These are phyloP conservation scores for Fregetta grallaria DNA, from an alignment of 2,113 vertebrate species.

Conservation along the genomic window DNA sequence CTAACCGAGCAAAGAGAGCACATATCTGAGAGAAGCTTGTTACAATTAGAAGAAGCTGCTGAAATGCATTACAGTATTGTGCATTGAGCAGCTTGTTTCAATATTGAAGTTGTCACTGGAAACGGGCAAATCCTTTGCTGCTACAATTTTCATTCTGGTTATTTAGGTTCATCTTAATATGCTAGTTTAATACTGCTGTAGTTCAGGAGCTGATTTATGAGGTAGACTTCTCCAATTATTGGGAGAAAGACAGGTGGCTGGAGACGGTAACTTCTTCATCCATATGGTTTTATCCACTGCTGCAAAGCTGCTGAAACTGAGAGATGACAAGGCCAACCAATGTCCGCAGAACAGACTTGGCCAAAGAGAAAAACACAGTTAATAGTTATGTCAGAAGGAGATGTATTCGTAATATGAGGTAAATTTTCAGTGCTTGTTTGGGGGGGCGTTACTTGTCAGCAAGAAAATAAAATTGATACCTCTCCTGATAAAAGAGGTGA, in stretches of 20 bases:
- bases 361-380: not conserved
- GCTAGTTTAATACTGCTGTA: not conserved
- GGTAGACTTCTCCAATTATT: not conserved
- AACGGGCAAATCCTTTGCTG: not conserved
- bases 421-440: not conserved
- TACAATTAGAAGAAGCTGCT: not conserved
- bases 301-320: not conserved
- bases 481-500: not conserved
- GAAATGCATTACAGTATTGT: not conserved
- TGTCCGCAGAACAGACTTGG: not conserved
- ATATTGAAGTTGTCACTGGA: not conserved
- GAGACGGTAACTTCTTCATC: not conserved
- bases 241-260: not conserved
- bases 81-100: not conserved
- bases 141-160: not conserved
- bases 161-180: not conserved
- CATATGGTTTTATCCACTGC: not conserved
- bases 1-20: not conserved
- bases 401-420: not conserved
- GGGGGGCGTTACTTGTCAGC: not conserved
- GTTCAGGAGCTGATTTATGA: not conserved
- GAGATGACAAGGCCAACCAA: not conserved
- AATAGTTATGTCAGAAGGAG: not conserved
- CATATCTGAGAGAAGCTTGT: not conserved
- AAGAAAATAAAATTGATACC: not conserved